A percentile compares a stretch with the other conserved stretches of the same genome.
Conservation (phyloP, 2,888 invertebrate genomes). For the Sphaerophoria taeniata region DNA sequence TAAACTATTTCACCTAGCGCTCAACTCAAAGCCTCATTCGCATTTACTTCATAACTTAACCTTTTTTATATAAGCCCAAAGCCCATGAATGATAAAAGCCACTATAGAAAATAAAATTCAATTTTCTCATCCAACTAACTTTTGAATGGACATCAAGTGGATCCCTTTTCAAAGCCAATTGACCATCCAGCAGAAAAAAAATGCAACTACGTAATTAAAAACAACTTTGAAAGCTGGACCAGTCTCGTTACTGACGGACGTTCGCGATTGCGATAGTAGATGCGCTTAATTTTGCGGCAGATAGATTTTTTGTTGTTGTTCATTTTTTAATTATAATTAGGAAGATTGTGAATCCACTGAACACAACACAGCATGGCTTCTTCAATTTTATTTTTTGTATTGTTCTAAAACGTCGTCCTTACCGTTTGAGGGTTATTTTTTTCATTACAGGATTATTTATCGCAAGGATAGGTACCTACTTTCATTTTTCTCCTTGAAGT, state of each 20-base stretch:
- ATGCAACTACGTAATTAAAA: constrained; percentile 54
- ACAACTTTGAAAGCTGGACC: constrained; percentile 13
- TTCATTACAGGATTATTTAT: constrained; percentile 70
- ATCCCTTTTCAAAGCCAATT: constrained; percentile 41
- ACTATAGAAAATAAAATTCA: too few relatives aligned
- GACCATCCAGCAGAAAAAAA: constrained; percentile 16
- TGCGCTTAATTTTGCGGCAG: background rate
- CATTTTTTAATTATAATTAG: constrained; percentile 55
- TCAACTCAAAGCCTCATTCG: too few relatives aligned
- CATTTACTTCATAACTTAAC: too few relatives aligned
- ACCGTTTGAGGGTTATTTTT: background rate
- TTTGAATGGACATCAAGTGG: constrained; percentile 33
- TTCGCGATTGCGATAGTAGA: too few relatives aligned
- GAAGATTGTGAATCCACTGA: constrained; percentile 63
- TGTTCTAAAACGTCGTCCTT: too few relatives aligned
- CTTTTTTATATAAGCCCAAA: too few relatives aligned
- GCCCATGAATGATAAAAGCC: too few relatives aligned
- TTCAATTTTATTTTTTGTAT: constrained; percentile 40
- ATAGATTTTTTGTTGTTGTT: background rate
- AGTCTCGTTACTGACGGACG: too few relatives aligned
- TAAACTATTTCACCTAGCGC: too few relatives aligned
- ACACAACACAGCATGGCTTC: constrained; percentile 43
- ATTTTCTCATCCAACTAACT: too few relatives aligned
- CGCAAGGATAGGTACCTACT: constrained; percentile 48
- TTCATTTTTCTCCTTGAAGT: constrained; percentile 23